Percentiles rank a stretch among this genome's conserved stretches.
Conservation (phyloP, 2,797 vertebrate genomes). For the Centropyge bicolor region DNA sequence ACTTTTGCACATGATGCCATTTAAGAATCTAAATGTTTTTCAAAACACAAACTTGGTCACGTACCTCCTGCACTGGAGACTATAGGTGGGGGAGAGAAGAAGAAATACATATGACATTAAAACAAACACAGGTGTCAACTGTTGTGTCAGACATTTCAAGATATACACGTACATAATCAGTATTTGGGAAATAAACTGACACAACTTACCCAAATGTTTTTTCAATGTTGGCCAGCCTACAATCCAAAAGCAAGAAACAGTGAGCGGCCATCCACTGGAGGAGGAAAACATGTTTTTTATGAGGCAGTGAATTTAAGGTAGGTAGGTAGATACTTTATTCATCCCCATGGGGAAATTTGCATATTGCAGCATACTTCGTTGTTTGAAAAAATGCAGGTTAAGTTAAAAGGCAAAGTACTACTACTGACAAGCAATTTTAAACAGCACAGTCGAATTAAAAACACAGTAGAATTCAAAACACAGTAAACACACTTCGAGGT, state of each 20-base stretch:
- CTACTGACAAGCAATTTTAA: no score
- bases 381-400: no score
- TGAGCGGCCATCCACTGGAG: neutral
- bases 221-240: accelerated
- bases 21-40: no score
- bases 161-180: neutral
- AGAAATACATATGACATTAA: neutral
- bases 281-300: accelerated
- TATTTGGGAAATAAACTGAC: neutral
- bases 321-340: no score
- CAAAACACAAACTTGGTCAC: no score
- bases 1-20: no score
- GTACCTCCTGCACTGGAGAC: neutral
- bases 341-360: no score
- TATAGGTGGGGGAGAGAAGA: neutral
- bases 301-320: neutral
- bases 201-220: neutral
- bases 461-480: no score
- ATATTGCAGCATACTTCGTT: no score
- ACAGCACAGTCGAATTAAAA: no score
- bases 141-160: neutral
- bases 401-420: no score
- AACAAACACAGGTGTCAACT: neutral
- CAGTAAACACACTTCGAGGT: no score
- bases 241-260: neutral